Evolutionary conservation across 1,140 invertebrate species (phyloP), one percentile per base, ranked within the genome.

Genomic region (Ceratina calcarata): DNA sequence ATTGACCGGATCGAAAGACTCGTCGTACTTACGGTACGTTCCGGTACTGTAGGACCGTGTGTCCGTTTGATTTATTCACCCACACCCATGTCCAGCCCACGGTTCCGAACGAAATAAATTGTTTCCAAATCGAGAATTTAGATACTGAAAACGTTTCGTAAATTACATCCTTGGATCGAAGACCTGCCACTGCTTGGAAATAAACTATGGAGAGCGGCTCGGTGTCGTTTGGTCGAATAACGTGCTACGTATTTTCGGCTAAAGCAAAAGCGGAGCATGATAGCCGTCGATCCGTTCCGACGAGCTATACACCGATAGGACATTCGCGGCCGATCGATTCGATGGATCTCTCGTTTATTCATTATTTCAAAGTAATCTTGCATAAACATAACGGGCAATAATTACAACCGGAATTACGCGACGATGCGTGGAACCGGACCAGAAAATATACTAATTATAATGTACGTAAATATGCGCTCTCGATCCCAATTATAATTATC

Each of bases 391-490:
- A 1, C 2, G 16, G 1, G 18, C 45, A 10, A 13, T 71, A 64
- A 78, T 71, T 71, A 37, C 24, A 22, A 20, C 4, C 8, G 20
- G 58, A 24, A 78, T 78, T 55, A 69, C n/a, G 8, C n/a, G 15
- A 1, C 49, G 15, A 8, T 51, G 13, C 18, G 13, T 22, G 51
- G 20, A 60, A 27, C 27, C 27, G 20, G 27, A 8, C 24, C 3
- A 8, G 69, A 71, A 78, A 78, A 78, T 78, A 10, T 64, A 64
- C 68, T 55, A 78, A 64, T 64, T 78, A 78, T 49, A 72, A 65
- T 57, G 49, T 20, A 18, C 7, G 27, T 49, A 64, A 78, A 72
- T 57, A 57, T 49, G 15, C 18, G 27, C 22, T 27, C 60, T 57
- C 16, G 51, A 72, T 55, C 22, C 51, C 51, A 78, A 78, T 78